Evolutionary conservation across 2,888 invertebrate species (phyloP).

Genomic region (Amphipyra tragopoginis): DNA sequence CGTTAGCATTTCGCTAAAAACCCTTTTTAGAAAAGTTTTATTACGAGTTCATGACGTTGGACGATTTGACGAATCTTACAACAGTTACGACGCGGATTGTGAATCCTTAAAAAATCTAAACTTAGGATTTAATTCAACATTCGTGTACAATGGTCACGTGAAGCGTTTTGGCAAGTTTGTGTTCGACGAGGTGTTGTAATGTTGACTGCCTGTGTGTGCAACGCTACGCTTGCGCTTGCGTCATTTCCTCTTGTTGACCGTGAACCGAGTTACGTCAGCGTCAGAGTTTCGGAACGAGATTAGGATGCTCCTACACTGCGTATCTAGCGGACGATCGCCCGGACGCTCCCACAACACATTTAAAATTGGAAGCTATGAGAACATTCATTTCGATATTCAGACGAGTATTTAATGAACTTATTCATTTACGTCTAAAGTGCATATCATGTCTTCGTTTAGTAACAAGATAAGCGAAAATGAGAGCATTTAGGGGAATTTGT

Average conservation of each 20-base stretch:
- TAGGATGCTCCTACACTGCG: conserved; percentile 79
- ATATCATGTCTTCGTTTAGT: conserved; percentile 45
- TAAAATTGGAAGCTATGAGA: conserved; percentile 49
- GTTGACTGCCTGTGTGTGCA: conserved; percentile 68
- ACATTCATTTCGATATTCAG: conserved; percentile 25
- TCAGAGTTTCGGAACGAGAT: conserved; percentile 74
- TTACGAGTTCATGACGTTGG: conserved; percentile 27
- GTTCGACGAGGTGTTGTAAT: conserved; percentile 74
- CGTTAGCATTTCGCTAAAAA: conserved; percentile 63
- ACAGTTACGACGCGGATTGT: conserved; percentile 45
- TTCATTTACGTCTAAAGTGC: conserved; percentile 39
- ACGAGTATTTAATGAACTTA: conserved; percentile 21
- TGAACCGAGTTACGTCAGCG: conserved; percentile 87
- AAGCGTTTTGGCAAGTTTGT: conserved; percentile 77
- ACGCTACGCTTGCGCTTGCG: conserved; percentile 78
- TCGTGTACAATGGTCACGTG: conserved; percentile 64
- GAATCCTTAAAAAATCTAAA: conserved; percentile 58
- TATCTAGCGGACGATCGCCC: conserved; percentile 72
- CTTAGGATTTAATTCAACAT: conserved; percentile 38
- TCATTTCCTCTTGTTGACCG: conserved; percentile 88
- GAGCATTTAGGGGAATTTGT: conserved; percentile 65
- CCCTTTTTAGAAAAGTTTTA: conserved; percentile 31
- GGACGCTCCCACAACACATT: conserved; percentile 49
- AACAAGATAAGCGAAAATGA: conserved; percentile 59
- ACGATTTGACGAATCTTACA: conserved; percentile 38